Base-by-base conservation (phyloP, 2,797 vertebrate species). In the Danio kyathit region DNA sequence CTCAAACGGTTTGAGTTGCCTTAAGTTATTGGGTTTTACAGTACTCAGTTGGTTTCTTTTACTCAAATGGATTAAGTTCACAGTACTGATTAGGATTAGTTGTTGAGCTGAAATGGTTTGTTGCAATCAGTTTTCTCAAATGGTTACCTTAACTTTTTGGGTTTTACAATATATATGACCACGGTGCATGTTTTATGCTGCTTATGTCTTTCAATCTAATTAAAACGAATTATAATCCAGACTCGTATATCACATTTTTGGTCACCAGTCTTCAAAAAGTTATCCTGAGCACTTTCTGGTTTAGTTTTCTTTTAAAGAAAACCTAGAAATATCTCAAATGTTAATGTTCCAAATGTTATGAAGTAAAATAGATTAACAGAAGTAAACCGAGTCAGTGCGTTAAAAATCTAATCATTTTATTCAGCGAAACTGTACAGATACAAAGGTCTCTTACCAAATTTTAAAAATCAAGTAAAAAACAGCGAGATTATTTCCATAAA, bases 381-480 rank as follows among this genome's bases (percentile, higher is more conserved):
- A 74, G 64, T 66, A 72, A 75, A 74, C 41, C 40, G 43, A 86
- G 48, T 41, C 73, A 14, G 13, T 66, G 74, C 2, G 65, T 88
- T 88, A 88, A 84, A 94, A 94, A 95, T 91, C 90, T 89, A 89
- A 83, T 84, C 87, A 73, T 87, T 95, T 95, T 94, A 95, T 95
- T 95, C 89, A 91, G 86, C 88, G 82, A 88, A 93, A 93, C 92
- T 94, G 94, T 94, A 94, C 92, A 95, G 83, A 81, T 94, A 90
- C 91, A 91, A 88, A 87, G 81, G 85, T 85, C 86, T 89, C 88
- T 83, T 86, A 86, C 80, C 81, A 83, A 90, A 83, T 84, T 83
- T 87, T 85, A 88, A 90, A 84, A 90, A 89, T 87, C 88, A 95
- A 93, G 92, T 95, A 95, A 96, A 97, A 95, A 90, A 82, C 82